Evolutionary conservation across 2,113 vertebrate genomes (phyloP).

Genomic region (Herpetotheres cachinnans): DNA sequence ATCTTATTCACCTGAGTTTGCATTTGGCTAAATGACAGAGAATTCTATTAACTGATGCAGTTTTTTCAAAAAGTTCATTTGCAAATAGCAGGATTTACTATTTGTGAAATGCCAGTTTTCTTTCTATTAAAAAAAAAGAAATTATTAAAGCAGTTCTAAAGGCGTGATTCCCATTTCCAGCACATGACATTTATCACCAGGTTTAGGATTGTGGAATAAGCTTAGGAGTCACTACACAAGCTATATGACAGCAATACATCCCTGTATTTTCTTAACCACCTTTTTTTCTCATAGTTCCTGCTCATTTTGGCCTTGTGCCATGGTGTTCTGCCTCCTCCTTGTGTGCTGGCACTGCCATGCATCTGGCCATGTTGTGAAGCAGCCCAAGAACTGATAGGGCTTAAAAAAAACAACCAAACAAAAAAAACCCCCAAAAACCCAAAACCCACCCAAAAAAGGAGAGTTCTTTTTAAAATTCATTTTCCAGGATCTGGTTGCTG

Average conservation of each 20-base stretch:
- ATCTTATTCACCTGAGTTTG: slow-evolving; percentile 59
- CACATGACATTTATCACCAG: neutral
- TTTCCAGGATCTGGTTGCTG: neutral
- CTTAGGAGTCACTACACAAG: neutral
- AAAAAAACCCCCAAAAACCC: neutral
- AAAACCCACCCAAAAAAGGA: neutral
- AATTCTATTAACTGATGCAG: slow-evolving; percentile 51
- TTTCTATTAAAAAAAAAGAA: slow-evolving; percentile 44
- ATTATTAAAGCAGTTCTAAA: neutral
- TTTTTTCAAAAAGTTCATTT: neutral
- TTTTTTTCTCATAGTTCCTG: neutral
- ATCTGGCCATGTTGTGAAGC: neutral
- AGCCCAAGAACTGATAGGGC: neutral
- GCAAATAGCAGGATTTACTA: slow-evolving; percentile 52
- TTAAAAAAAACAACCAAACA: neutral
- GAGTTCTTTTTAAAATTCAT: neutral
- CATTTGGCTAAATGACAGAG: slow-evolving; percentile 55
- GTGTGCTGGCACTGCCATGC: rapidly evolving
- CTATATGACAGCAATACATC: neutral
- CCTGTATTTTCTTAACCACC: neutral
- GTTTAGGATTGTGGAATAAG: neutral
- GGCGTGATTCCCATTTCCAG: neutral
- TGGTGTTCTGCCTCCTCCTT: neutral
- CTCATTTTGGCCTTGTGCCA: neutral
- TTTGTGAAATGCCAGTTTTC: slow-evolving; percentile 44